These are phyloP conservation scores for Dendrocincla fuliginosa DNA, from an alignment of 2,797 vertebrate genomes.

Conservation along the genomic window DNA sequence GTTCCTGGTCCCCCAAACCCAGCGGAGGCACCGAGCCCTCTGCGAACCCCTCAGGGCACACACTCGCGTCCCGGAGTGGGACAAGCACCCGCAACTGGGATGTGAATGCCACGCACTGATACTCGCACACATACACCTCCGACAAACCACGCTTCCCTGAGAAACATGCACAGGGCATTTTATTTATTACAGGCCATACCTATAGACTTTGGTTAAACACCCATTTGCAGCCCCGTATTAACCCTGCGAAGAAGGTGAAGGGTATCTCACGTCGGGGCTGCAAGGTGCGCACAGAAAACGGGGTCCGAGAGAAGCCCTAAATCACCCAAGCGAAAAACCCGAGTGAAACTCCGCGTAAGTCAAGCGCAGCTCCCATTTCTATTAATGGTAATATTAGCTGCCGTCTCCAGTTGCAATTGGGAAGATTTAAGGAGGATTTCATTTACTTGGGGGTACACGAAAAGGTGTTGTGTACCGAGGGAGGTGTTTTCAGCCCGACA, in stretches of 20 bases:
- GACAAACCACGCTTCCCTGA: accelerated
- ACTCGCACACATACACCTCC: accelerated
- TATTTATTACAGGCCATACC: neutral
- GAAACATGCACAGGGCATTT: accelerated
- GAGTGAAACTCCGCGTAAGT: neutral
- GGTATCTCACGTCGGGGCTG: neutral
- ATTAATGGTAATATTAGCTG: neutral
- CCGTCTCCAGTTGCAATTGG: neutral
- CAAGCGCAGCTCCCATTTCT: neutral
- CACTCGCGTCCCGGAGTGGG: neutral
- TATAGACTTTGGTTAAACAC: neutral
- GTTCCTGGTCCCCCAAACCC: neutral
- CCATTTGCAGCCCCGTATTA: neutral
- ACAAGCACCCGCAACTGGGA: neutral
- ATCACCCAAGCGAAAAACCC: neutral
- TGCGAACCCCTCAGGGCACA: neutral
- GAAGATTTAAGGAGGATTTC: constrained; percentile 18
- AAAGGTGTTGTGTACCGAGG: neutral
- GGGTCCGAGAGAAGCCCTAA: neutral
- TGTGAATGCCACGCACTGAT: accelerated
- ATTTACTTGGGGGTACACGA: neutral
- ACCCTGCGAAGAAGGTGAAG: neutral
- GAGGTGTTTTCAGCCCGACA: neutral
- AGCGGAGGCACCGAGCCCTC: neutral
- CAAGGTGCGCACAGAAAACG: neutral